Evolutionary conservation across 2,113 vertebrate genomes (phyloP), one percentile per base, ranked within the genome.

Genomic region (Actinemys pallida): DNA sequence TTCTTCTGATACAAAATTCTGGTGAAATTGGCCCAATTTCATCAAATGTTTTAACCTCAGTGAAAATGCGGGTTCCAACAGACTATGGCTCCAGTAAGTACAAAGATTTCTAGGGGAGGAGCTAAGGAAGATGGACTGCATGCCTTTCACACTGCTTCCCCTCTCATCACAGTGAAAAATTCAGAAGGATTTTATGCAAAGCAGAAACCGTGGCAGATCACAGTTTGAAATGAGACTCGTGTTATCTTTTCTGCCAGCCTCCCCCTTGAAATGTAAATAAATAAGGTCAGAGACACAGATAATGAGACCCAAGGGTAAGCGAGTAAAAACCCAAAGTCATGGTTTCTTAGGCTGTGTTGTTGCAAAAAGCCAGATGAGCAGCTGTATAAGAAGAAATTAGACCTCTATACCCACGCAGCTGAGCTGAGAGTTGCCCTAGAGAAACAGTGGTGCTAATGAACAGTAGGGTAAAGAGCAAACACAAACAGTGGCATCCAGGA

Each of bases 261-360:
- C 75, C 94, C 76, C 95, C 96, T 97, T 97, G 97, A 97, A 97
- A 97, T 97, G 92, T 97, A 97, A 97, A 97, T 97, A 97, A 97
- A 97, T 86, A 93, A 50, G 47, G 75, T 76, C 95, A 95, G 94
- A 97, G 83, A 75, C 79, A 88, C 59, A 86, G 50, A 92, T 97
- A 97, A 97, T 97, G 96, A 97, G 94, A 59, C 96, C 88, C 96
- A 95, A 88, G 91, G 91, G 96, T 94, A 97, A 88, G 89, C 79
- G 88, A 96, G 92, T 93, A 9, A 84, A 95, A 96, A 94, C 82
- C 69, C 92, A 96, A 47, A 65, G 81, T 93, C 56, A 39, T 93
- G 57, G 93, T 96, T 94, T 92, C 89, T 95, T 92, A 91, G 91
- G 87, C 92, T 88, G 81, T 75, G 81, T 87, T 93, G 96, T 81